Evolutionary conservation across 53 echinoderm and acorn worm species (phyloP), one percentile per base, ranked within the genome.

Genomic region (Luidia sarsii): DNA sequence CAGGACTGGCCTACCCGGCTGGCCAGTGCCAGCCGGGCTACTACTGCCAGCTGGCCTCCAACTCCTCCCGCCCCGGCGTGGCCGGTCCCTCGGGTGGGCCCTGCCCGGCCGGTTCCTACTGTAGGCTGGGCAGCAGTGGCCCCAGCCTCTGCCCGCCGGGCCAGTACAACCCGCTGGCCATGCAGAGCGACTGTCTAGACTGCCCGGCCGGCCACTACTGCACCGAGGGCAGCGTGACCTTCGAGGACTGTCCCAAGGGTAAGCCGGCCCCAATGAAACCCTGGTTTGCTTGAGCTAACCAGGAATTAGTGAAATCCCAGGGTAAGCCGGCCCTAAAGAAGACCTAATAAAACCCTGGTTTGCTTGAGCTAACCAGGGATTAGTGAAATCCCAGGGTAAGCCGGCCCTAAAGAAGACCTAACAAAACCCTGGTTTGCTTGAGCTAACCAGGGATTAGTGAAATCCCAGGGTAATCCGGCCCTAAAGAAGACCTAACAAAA

Each of bases 171-270:
- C 96, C 96, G 3, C 86, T 88, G 5, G 90, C 86, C 61, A 90
- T 82, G 36, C 93, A 96, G 80, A 86, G 88, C 51, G 86, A 70
- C 34, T 96, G 96, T 75, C 46, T 96, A 39, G 93, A 96, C 63
- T 96, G 96, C 49, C 96, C 96, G 1, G 89, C 65, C 18, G 96
- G 96, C 0, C 67, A 82, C 24, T 93, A 90, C 83, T 96, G 96
- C 70, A 89, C 75, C 3, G 83, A 85, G 20, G 92, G 93, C 0
- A 93, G 93, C 39, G 65, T 73, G 7, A 90, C 84, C 49, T 88
- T 71, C 59, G 87, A 88, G 55, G 90, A 87, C n/a, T 95, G 95
- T 55, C 95, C 92, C 27, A 90, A 89, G 65, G 95, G 95, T 34
- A 90, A 65, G 50, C n/a, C n/a, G n/a, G n/a, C n/a, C n/a, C n/a